phyloP scores from a whole-genome alignment of 2,113 vertebrate species.

The Pheucticus melanocephalus region DNA sequence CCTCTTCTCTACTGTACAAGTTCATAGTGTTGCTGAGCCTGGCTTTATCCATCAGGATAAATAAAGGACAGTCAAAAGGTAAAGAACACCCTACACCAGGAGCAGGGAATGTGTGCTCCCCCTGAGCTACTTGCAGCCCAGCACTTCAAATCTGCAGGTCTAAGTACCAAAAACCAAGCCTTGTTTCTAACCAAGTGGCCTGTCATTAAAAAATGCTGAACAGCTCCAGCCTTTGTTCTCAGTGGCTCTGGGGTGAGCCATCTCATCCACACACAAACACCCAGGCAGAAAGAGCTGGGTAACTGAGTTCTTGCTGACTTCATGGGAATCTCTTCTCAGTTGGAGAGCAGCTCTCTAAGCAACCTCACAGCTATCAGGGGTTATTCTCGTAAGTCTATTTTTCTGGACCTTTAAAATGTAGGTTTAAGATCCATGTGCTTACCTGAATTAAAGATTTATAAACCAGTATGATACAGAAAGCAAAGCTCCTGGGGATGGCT shows the following conservation, averaged over 20 bases:
- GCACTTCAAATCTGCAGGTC: neutral
- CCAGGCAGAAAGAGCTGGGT: neutral
- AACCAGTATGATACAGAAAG: neutral
- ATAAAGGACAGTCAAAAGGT: neutral
- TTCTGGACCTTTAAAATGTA: neutral
- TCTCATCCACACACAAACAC: neutral
- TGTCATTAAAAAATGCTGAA: neutral
- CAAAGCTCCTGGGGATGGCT: neutral
- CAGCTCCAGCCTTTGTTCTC: slow-evolving; percentile 2
- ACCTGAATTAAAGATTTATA: neutral
- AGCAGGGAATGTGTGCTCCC: accelerated
- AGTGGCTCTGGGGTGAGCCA: neutral
- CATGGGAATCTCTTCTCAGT: neutral
- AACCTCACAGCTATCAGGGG: neutral
- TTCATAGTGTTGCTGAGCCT: neutral
- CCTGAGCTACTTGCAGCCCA: neutral
- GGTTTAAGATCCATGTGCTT: neutral
- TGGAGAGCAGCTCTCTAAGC: neutral
- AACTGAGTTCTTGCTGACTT: neutral
- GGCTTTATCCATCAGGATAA: neutral
- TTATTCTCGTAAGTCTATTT: neutral
- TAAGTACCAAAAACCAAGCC: slow-evolving; percentile 29
- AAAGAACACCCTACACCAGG: neutral
- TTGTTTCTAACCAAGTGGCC: neutral
- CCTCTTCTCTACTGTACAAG: neutral